Evolutionary conservation across 2,888 invertebrate species (phyloP).

Genomic region (Neelides folsomi): DNA sequence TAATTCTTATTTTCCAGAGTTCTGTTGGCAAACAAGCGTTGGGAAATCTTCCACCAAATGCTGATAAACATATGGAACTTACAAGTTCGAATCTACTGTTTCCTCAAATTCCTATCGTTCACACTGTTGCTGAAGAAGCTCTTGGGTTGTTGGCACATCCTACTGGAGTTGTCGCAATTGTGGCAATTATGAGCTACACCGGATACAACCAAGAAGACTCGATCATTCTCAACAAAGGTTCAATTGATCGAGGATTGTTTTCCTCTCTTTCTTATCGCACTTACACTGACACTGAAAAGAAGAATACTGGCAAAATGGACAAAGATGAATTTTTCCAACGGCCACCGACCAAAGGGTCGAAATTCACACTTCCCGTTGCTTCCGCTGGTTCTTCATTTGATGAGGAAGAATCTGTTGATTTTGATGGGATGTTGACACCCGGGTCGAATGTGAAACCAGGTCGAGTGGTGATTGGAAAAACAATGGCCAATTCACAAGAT

Average conservation of each 20-base stretch:
- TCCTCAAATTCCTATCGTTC: constrained; percentile 49
- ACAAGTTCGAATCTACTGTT: constrained; percentile 47
- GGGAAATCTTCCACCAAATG: constrained; percentile 39
- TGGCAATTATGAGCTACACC: constrained; percentile 48
- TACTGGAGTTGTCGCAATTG: constrained; percentile 46
- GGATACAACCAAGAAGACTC: constrained; percentile 54
- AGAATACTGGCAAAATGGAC: constrained; percentile 6
- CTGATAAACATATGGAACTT: too few relatives aligned
- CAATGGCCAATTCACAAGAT: too few relatives aligned
- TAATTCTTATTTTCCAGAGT: constrained; percentile 33
- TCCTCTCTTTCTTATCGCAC: constrained; percentile 34
- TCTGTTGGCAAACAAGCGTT: constrained; percentile 52
- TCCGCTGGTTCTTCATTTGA: constrained; percentile 2
- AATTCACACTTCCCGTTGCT: not conserved
- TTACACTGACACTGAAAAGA: constrained; percentile 12
- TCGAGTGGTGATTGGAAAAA: too few relatives aligned
- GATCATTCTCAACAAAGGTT: constrained; percentile 46
- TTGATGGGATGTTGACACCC: too few relatives aligned
- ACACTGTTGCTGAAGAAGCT: constrained; percentile 37
- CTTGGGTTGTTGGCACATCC: constrained; percentile 12
- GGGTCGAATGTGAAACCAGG: too few relatives aligned
- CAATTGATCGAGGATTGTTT: constrained; percentile 48
- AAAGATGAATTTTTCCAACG: constrained; percentile 8
- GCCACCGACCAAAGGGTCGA: not conserved
- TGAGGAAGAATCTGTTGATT: not conserved